Evolutionary conservation across 2,113 vertebrate species (phyloP).

Genomic region (Agelaius tricolor): DNA sequence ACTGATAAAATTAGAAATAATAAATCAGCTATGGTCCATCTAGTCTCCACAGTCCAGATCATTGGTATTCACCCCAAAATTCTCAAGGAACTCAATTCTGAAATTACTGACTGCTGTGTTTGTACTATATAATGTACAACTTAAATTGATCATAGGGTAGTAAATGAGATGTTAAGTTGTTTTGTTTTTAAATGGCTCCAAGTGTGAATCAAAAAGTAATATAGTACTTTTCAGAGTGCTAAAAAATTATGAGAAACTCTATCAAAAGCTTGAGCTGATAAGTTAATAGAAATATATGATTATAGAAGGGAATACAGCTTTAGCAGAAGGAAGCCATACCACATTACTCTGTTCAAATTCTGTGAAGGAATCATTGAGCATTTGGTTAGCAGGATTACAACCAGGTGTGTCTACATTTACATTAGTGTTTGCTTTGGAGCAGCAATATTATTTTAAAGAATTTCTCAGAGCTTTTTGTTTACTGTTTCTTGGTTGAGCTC

Average conservation of each 20-base stretch:
- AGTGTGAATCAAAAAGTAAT: background rate
- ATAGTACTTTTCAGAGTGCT: background rate
- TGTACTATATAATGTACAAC: background rate
- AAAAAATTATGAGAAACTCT: background rate
- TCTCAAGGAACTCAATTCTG: background rate
- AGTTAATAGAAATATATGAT: background rate
- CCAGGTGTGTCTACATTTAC: background rate
- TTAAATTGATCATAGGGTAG: background rate
- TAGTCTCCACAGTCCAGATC: background rate
- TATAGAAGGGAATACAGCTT: background rate
- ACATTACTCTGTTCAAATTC: background rate
- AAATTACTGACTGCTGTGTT: background rate
- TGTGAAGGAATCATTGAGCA: background rate
- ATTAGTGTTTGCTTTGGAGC: background rate
- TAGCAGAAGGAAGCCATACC: background rate
- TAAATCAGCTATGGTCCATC: background rate
- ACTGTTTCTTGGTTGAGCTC: background rate
- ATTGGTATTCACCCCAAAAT: background rate
- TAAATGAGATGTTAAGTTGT: background rate
- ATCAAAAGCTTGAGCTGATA: background rate
- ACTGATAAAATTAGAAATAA: background rate
- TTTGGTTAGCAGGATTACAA: background rate
- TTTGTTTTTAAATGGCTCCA: background rate
- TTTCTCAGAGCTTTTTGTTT: background rate
- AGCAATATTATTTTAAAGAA: background rate